phyloP scores from a whole-genome alignment of 1,140 invertebrate genomes.

The Halictus rubicundus region DNA sequence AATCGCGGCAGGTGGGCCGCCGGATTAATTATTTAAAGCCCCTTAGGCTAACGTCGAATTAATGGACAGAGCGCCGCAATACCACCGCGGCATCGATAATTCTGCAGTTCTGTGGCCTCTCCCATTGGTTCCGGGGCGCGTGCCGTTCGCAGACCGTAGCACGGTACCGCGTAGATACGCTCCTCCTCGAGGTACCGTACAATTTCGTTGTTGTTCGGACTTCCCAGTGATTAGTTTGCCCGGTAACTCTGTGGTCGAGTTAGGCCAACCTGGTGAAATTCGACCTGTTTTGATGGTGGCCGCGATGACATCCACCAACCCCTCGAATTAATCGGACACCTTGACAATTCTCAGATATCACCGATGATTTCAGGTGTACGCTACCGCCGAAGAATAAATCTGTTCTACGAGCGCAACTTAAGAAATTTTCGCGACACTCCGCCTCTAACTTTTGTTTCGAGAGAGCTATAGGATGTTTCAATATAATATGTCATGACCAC shows the following conservation, averaged over 20 bases:
- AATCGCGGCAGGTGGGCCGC: slow-evolving; percentile 52
- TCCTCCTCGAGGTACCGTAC: background rate
- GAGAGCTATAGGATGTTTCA: too few species aligned
- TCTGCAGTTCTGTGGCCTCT: slow-evolving; percentile 57
- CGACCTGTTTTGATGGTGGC: background rate
- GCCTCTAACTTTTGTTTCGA: too few species aligned
- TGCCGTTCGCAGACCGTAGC: slow-evolving; percentile 11
- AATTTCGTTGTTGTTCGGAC: slow-evolving; percentile 6
- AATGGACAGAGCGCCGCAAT: slow-evolving; percentile 64
- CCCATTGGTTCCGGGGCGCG: slow-evolving; percentile 51
- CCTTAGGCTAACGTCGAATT: slow-evolving; percentile 71
- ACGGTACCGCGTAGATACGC: background rate
- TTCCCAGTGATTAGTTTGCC: slow-evolving; percentile 8
- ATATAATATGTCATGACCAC: too few species aligned
- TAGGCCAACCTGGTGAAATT: background rate
- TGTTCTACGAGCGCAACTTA: too few species aligned
- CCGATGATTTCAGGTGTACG: too few species aligned
- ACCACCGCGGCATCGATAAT: slow-evolving; percentile 67
- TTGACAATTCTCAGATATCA: too few species aligned
- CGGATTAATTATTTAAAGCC: slow-evolving; percentile 72
- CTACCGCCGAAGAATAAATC: too few species aligned
- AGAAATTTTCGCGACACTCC: too few species aligned
- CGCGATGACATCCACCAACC: background rate
- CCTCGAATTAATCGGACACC: background rate
- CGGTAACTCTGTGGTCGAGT: too few species aligned